Evolutionary conservation across 2,888 invertebrate species (phyloP).

Genomic region (Drosophila borealis): DNA sequence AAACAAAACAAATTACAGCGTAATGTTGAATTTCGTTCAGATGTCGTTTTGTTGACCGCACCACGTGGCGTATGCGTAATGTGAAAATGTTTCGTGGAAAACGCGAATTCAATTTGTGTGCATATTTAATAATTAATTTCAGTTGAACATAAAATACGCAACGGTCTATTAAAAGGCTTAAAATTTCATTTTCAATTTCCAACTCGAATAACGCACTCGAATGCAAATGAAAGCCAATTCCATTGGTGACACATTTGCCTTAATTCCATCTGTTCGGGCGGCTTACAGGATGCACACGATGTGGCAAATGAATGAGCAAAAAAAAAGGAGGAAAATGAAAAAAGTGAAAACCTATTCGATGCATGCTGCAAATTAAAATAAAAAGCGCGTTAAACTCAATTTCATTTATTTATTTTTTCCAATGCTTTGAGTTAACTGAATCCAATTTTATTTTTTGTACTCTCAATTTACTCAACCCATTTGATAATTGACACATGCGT

Average conservation of each 20-base stretch:
- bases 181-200: constrained; percentile 55
- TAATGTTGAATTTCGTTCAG: constrained; percentile 7
- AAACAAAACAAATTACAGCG: constrained; percentile 29
- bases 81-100: constrained; percentile 32
- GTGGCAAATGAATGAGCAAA: constrained; percentile 20
- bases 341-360: constrained; percentile 14
- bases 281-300: constrained; percentile 10
- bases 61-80: constrained; percentile 68
- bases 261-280: constrained; percentile 42
- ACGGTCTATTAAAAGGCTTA: constrained; percentile 56
- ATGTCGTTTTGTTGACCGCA: constrained; percentile 26
- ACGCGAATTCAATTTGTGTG: constrained; percentile 63
- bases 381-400: constrained; percentile 55
- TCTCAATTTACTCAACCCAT: constrained; percentile 12
- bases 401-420: constrained; percentile 33
- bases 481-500: constrained; percentile 38
- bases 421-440: constrained; percentile 15
- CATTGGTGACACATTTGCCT: constrained; percentile 45
- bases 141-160: constrained; percentile 23
- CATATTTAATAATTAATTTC: constrained; percentile 67
- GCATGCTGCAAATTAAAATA: constrained; percentile 38
- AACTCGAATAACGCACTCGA: constrained; percentile 11
- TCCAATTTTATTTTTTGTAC: constrained; percentile 26
- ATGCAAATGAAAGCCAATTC: constrained; percentile 46
- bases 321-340: not conserved